Evolutionary conservation across 1,140 invertebrate species (phyloP).

Genomic region (Aphidius gifuensis): DNA sequence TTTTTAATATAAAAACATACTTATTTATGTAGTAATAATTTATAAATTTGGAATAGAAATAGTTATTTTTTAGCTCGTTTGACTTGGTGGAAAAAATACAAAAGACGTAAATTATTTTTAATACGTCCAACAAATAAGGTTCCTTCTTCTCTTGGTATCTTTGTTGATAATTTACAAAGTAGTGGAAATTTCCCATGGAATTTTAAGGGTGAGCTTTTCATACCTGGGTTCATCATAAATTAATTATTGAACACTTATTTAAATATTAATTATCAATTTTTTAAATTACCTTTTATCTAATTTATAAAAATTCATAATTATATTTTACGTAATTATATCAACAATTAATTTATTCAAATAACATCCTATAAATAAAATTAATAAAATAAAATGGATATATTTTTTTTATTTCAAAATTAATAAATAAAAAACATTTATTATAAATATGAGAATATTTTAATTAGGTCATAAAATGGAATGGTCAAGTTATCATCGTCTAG

Average conservation of each 20-base stretch:
- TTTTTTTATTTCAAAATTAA: no score
- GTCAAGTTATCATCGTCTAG: slow-evolving; percentile 71
- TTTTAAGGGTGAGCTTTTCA: slow-evolving; percentile 47
- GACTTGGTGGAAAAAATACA: slow-evolving; percentile 44
- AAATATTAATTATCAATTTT: no score
- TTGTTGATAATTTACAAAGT: slow-evolving; percentile 40
- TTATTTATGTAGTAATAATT: neutral
- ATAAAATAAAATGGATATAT: no score
- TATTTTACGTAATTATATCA: no score
- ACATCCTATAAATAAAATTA: no score
- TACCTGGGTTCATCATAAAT: slow-evolving; percentile 4
- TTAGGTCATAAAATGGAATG: slow-evolving; percentile 75
- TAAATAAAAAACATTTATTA: no score
- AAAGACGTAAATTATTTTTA: slow-evolving; percentile 32
- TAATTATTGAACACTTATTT: neutral
- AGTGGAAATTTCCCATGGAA: slow-evolving; percentile 41
- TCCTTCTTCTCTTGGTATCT: slow-evolving; percentile 22
- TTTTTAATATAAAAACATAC: no score
- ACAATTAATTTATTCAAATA: no score
- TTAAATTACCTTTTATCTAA: no score
- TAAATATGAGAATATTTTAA: no score
- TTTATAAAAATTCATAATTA: no score
- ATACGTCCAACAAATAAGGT: slow-evolving; percentile 22
- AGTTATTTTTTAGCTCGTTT: slow-evolving; percentile 48
- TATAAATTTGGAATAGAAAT: slow-evolving; percentile 9